Evolutionary conservation across 2,113 vertebrate species (phyloP), one percentile per base, ranked within the genome.

Genomic region (Heterochromis multidens): DNA sequence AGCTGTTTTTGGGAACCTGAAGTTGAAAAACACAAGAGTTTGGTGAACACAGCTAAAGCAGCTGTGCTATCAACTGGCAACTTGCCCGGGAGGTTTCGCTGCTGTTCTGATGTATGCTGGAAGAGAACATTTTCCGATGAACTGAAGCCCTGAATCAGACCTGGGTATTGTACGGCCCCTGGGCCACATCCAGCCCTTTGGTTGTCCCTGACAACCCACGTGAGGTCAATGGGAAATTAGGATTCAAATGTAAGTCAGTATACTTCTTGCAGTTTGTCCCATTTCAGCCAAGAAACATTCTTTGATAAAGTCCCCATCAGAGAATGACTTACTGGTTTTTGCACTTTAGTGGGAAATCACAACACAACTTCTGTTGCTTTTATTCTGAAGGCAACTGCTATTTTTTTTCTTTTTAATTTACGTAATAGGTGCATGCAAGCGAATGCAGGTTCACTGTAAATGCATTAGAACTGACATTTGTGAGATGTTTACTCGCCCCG

Each of bases 1-100:
- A 84, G 89, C 87, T 54, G 74, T 79, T 88, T 83, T 67, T 78
- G 58, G 54, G 62, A 86, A 83, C 56, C 11, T 83, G 10, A 67
- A 21, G 29, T 33, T 19, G 19, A 37, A 65, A 83, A 17, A 29
- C 56, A 63, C 31, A 14, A 59, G 37, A 63, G n/a, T 79, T 80
- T 1, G 23, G n/a, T n/a, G 9, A 82, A 78, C 17, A 29, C 23
- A 43, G 56, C 23, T 29, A 21, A 58, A 60, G 37, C 77, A 81
- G 61, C 61, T 80, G 40, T 46, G 31, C 61, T 63, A 74, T 87
- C 21, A 49, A 78, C 35, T 21, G 3, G 46, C 10, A 17, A 62
- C 25, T 8, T 52, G 58, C 61, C 52, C 2, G 1, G 25, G 43
- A 83, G 79, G 9, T 59, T 37, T 76, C 33, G 67, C 27, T 3